Percentiles rank a stretch among this genome's conserved stretches.
Evolutionary conservation across 2,797 vertebrate species (phyloP).

Genomic region (Pogonophryne albipinna): DNA sequence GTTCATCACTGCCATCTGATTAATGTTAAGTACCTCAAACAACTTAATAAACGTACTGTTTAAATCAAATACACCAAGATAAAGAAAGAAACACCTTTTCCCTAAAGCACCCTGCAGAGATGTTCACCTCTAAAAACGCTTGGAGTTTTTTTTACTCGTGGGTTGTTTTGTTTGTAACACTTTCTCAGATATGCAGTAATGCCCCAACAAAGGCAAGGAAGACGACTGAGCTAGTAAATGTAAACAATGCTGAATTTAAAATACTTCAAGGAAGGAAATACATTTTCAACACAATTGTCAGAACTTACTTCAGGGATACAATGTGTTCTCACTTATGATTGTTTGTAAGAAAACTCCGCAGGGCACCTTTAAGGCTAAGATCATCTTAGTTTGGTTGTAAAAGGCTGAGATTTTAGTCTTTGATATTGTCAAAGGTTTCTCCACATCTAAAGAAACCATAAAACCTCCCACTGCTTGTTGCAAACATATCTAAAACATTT

Average conservation of each 20-base stretch:
- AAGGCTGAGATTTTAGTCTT: not conserved
- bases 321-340: not conserved
- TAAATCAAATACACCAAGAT: not conserved
- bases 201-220: not conserved
- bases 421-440: not conserved
- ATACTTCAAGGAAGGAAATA: too few relatives aligned
- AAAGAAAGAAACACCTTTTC: not conserved
- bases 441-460: not conserved
- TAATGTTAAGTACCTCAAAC: not conserved
- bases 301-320: not conserved
- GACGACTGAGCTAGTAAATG: not conserved
- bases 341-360: not conserved
- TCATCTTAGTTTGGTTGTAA: not conserved
- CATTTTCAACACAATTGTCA: not conserved
- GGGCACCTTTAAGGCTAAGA: not conserved
- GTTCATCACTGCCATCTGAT: too few relatives aligned
- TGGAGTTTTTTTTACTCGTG: not conserved
- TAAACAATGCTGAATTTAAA: not conserved
- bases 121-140: not conserved
- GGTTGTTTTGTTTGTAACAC: not conserved
- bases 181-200: not conserved
- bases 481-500: not conserved
- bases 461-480: not conserved
- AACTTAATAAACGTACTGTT: not conserved
- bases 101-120: not conserved